These are phyloP conservation scores for Poecile montanus DNA, from an alignment of 2,797 vertebrate genomes.

Conservation along the genomic window DNA sequence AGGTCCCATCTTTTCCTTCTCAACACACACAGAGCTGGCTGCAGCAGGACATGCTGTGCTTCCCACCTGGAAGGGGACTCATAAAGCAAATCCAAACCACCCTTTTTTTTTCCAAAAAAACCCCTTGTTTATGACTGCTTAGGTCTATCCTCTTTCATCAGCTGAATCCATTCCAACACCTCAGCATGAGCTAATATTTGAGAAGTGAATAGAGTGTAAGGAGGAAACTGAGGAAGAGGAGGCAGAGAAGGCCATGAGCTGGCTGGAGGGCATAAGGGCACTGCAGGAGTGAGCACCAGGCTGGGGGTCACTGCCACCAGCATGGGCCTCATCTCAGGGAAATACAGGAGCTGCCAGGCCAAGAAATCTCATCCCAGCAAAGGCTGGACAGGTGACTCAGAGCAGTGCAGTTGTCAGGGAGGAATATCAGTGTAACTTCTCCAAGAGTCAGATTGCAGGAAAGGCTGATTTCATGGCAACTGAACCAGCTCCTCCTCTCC, in stretches of 20 bases:
- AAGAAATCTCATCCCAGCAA: neutral
- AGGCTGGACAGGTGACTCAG: constrained; percentile 7
- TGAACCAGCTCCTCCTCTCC: neutral
- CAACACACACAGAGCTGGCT: neutral
- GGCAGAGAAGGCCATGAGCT: neutral
- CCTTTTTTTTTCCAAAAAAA: neutral
- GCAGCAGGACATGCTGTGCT: neutral
- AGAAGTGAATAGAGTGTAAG: neutral
- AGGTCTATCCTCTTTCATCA: neutral
- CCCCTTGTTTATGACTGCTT: accelerated
- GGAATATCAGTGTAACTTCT: constrained; percentile 27
- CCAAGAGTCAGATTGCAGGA: constrained; percentile 16
- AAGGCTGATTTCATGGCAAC: constrained; percentile 52
- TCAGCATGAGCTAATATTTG: neutral
- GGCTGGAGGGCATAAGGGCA: neutral
- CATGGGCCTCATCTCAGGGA: neutral
- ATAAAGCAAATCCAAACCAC: neutral
- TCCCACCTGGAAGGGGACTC: neutral
- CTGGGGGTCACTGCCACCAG: neutral
- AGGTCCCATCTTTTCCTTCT: neutral
- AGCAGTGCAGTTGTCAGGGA: neutral
- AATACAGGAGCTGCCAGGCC: neutral
- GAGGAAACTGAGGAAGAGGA: neutral
- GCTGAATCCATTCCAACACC: neutral
- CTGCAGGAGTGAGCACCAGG: neutral